phyloP scores from a whole-genome alignment of 2,888 invertebrate species.

The Eupithecia insigniata region DNA sequence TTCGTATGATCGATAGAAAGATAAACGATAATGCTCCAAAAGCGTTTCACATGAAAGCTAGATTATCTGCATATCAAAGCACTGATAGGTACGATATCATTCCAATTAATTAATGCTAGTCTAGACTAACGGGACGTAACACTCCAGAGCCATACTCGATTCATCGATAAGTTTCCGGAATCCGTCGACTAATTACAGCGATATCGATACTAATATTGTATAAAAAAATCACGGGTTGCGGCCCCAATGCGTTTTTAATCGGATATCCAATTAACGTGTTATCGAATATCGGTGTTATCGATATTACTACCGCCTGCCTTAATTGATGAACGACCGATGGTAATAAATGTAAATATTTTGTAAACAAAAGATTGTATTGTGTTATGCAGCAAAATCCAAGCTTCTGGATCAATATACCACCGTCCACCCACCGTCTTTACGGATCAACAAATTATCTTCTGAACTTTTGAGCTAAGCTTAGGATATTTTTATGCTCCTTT shows the following conservation, averaged over 20 bases:
- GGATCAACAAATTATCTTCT: not conserved
- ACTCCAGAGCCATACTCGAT: not conserved
- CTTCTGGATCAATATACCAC: slow-evolving; percentile 5
- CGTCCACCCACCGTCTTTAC: not conserved
- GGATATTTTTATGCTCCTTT: not conserved
- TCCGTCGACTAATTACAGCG: slow-evolving; percentile 44
- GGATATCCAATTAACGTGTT: slow-evolving; percentile 59
- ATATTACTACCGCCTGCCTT: slow-evolving; percentile 52
- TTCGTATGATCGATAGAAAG: not conserved
- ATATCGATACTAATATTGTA: slow-evolving; percentile 53
- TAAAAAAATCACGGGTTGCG: slow-evolving; percentile 57
- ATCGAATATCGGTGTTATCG: slow-evolving; percentile 53
- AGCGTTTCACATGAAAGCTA: not conserved
- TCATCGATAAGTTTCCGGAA: slow-evolving; percentile 9
- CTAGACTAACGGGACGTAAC: not conserved
- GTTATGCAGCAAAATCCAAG: slow-evolving; percentile 12
- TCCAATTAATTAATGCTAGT: slow-evolving; percentile 6
- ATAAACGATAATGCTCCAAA: slow-evolving; percentile 2
- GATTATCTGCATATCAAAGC: not conserved
- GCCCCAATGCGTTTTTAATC: slow-evolving; percentile 67
- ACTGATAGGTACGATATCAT: slow-evolving; percentile 6
- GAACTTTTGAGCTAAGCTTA: not conserved
- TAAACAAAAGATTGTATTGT: slow-evolving; percentile 42
- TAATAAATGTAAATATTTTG: slow-evolving; percentile 52
- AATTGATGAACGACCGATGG: slow-evolving; percentile 49